Conservation (phyloP, 1,140 invertebrate genomes). For the Drosophila tani region DNA sequence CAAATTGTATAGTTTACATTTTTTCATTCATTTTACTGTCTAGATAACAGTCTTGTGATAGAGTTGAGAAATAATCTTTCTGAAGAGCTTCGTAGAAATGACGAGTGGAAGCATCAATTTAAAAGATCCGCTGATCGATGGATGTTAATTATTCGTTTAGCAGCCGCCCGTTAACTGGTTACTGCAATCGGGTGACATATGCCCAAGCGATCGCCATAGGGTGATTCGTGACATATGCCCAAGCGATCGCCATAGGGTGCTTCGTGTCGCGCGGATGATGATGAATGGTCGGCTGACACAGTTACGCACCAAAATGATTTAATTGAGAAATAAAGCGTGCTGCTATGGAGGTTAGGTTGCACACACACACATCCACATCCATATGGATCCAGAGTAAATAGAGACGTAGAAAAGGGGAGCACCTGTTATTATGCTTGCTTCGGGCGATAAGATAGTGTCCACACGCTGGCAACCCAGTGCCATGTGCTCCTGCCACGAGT, state of each 20-base stretch:
- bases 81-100: not conserved
- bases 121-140: slow-evolving; percentile 35
- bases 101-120: not conserved
- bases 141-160: slow-evolving; percentile 24
- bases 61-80: not conserved
- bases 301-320: slow-evolving; percentile 57
- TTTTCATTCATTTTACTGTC: not conserved
- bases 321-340: slow-evolving; percentile 49
- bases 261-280: slow-evolving; percentile 4
- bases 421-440: slow-evolving; percentile 52
- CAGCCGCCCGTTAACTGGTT: slow-evolving; percentile 20
- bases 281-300: slow-evolving; percentile 51
- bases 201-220: slow-evolving; percentile 6
- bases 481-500: slow-evolving; percentile 37
- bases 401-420: slow-evolving; percentile 29
- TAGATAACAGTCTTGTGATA: not conserved
- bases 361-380: slow-evolving; percentile 8
- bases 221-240: slow-evolving; percentile 16
- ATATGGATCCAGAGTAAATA: slow-evolving; percentile 14
- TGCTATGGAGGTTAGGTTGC: slow-evolving; percentile 41
- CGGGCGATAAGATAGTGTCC: slow-evolving; percentile 43
- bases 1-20: too few relatives aligned
- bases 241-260: slow-evolving; percentile 9
- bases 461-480: not conserved
- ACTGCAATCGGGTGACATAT: slow-evolving; percentile 16